phyloP scores from a whole-genome alignment of 2,888 invertebrate species.

The Noctua fimbriata region DNA sequence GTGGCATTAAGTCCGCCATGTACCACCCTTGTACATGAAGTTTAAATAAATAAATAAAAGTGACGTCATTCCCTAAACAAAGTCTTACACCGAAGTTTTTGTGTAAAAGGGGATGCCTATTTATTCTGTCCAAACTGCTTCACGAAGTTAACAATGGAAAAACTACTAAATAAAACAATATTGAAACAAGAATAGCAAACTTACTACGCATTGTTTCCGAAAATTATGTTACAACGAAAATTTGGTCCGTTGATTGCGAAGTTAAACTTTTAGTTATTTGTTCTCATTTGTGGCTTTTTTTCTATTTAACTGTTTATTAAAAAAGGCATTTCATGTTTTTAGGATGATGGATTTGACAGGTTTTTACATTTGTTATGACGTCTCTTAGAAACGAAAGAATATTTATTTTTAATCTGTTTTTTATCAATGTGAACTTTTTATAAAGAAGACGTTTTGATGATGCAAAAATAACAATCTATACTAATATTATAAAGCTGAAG shows the following conservation, averaged over 20 bases:
- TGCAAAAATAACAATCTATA: too few relatives aligned
- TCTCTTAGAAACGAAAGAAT: conserved; percentile 38
- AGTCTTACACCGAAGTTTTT: neutral
- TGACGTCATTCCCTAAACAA: neutral
- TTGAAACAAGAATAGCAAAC: conserved; percentile 27
- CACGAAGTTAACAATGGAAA: neutral
- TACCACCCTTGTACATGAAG: too few relatives aligned
- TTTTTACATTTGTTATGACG: conserved; percentile 1
- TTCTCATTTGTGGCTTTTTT: conserved; percentile 20
- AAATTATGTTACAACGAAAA: conserved; percentile 26
- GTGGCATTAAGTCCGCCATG: too few relatives aligned
- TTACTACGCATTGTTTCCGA: conserved; percentile 40
- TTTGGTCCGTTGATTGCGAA: conserved; percentile 18
- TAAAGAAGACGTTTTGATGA: conserved; percentile 13
- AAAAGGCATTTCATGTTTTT: conserved; percentile 16
- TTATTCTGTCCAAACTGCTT: neutral
- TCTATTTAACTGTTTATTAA: neutral
- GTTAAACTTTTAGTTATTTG: neutral
- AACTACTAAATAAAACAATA: neutral
- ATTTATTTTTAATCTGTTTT: neutral
- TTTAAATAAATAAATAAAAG: too few relatives aligned
- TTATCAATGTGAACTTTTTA: neutral
- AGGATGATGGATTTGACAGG: neutral
- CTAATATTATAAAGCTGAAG: too few relatives aligned
- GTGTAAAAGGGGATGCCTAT: neutral